Evolutionary conservation across 2,797 vertebrate genomes (phyloP).

Genomic region (Notolabrus celidotus): DNA sequence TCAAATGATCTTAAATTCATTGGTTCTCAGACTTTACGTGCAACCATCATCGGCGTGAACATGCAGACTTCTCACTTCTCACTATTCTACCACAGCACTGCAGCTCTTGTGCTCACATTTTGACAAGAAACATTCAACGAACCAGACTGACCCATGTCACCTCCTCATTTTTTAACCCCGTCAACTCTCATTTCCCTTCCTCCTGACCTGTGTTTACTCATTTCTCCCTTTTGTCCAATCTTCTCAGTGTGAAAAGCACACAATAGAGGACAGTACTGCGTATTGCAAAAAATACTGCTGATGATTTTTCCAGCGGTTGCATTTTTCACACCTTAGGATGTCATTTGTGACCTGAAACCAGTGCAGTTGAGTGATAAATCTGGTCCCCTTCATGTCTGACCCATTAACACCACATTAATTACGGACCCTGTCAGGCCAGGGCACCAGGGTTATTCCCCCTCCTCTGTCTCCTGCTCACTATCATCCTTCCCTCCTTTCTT

Average conservation of each 20-base stretch:
- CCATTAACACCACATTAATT: slow-evolving; percentile 42
- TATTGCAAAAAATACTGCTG: background rate
- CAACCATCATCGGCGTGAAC: slow-evolving; percentile 31
- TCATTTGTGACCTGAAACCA: slow-evolving; percentile 39
- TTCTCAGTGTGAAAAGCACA: background rate
- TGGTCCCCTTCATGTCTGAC: slow-evolving; percentile 8
- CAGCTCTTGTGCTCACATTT: slow-evolving; percentile 6
- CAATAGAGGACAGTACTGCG: too few species aligned
- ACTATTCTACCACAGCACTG: slow-evolving; percentile 9
- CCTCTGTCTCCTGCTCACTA: slow-evolving; percentile 25
- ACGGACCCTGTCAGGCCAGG: slow-evolving; percentile 36
- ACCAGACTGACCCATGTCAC: slow-evolving; percentile 41
- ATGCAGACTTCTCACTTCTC: slow-evolving; percentile 7
- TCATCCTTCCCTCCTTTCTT: slow-evolving; percentile 27
- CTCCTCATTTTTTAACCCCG: slow-evolving; percentile 47
- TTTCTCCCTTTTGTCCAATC: slow-evolving; percentile 14
- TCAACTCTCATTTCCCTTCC: slow-evolving; percentile 32
- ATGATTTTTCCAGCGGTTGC: background rate
- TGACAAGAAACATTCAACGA: slow-evolving; percentile 19
- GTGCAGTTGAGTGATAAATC: slow-evolving; percentile 39
- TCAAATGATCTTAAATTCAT: too few species aligned
- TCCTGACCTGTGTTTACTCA: slow-evolving; percentile 28
- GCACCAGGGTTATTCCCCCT: slow-evolving; percentile 23
- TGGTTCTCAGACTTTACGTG: too few species aligned
- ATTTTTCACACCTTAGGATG: slow-evolving; percentile 15